A percentile compares a stretch with the other conserved stretches of the same genome.
Evolutionary conservation across 2,888 invertebrate genomes (phyloP).

Genomic region (Doris montereyensis): DNA sequence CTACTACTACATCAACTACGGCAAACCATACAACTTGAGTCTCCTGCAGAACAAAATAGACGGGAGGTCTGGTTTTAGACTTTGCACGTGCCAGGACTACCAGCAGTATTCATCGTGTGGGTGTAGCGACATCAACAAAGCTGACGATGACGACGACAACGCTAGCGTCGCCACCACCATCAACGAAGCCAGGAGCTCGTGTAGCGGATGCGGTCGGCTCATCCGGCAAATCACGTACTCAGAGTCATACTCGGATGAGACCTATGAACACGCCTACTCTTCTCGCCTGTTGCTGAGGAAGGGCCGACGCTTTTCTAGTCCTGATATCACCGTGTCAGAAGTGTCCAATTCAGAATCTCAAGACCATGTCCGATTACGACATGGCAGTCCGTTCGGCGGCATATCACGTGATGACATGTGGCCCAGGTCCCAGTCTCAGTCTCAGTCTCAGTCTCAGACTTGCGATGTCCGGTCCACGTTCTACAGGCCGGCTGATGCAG

Average conservation of each 20-base stretch:
- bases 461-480: not conserved
- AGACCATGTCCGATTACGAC: not conserved
- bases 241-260: slow-evolving; percentile 40
- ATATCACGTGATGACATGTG: slow-evolving; percentile 34
- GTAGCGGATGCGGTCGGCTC: slow-evolving; percentile 37
- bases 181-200: slow-evolving; percentile 9
- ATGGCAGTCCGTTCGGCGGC: not conserved
- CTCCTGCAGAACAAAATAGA: too few relatives aligned
- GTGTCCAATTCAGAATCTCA: slow-evolving; percentile 20
- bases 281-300: slow-evolving; percentile 30
- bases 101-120: slow-evolving; percentile 35
- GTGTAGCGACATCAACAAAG: not conserved
- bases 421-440: slow-evolving; percentile 1
- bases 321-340: slow-evolving; percentile 33
- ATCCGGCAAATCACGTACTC: slow-evolving; percentile 41
- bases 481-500: not conserved
- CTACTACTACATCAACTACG: not conserved
- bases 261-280: slow-evolving; percentile 37
- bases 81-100: slow-evolving; percentile 40
- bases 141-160: slow-evolving; percentile 11
- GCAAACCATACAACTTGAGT: not conserved
- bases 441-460: too few relatives aligned
- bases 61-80: slow-evolving; percentile 15
- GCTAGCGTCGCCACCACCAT: slow-evolving; percentile 15
- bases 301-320: slow-evolving; percentile 30